Evolutionary conservation across 2,113 vertebrate species (phyloP), one percentile per base, ranked within the genome.

Genomic region (Amazona guildingii): DNA sequence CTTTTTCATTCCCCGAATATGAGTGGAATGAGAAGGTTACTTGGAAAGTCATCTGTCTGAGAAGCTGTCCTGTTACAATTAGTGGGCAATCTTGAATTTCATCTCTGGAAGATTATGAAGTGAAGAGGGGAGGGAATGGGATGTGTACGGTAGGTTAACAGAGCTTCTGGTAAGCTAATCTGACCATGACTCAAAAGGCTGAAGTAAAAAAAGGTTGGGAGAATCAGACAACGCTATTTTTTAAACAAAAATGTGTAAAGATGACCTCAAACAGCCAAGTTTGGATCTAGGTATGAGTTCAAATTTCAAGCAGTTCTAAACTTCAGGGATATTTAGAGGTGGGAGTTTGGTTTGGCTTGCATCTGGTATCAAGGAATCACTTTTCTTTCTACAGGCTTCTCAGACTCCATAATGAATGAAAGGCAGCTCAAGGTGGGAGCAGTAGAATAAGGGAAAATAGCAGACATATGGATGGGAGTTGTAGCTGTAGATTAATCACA

Each of bases 21-120:
- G 94, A 97, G 86, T 92, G 84, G 96, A 98, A 97, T 96, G 97
- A 97, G 94, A 95, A 97, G 92, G 95, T 96, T 97, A 95, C 76
- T 97, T 97, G 94, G 95, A 96, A 97, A 97, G 92, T 96, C 95
- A 92, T 83, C 92, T 91, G 94, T 97, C 94, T 97, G 95, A 97
- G 97, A 97, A 96, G 92, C 77, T 96, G 88, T 97, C 92, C 95
- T 97, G 93, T 88, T 96, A 77, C 82, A 94, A 91, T 97, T 97
- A 96, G 88, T 1, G 9, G 75, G 80, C 69, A 95, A 94, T 97
- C 94, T 97, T 96, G 92, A 95, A 92, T 98, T 98, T 97, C 96
- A 96, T 97, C 91, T 94, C 84, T 86, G 87, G 86, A 94, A 86
- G 83, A 86, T 77, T 90, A 88, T 62, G 91, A 97, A 86, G 77